Base-by-base conservation (phyloP, 1,140 invertebrate genomes). In the Holotrichia oblita region DNA sequence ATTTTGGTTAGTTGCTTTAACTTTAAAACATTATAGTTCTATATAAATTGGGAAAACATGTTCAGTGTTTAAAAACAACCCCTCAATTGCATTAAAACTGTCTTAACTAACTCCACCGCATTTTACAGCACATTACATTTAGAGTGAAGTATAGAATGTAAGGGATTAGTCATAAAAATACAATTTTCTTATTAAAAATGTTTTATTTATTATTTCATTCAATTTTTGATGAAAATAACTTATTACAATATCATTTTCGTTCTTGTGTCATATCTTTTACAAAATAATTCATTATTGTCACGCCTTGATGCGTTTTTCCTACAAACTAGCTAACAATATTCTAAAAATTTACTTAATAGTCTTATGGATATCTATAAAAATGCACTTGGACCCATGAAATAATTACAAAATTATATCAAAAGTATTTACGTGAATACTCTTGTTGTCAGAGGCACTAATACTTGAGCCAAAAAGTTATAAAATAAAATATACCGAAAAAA, bases 361-460 rank as follows among this genome's bases (percentile, higher is more conserved):
- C 24, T 69, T 69, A 69, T 22, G 61, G 22, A 69, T 69, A 69
- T 69, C 61, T 69, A 69, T 69, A 34, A 69, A 69, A 69, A 69
- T 69, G 61, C 61, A 69, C 61, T 69, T 69, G 61, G 61, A 69
- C 61, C 61, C 61, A 69, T 69, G 61, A 34, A 69, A 69, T 69
- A 0, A 22, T 69, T 69, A 64, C 10, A 27, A 34, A 69, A 9
- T n/a, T n/a, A n/a, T 69, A 69, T 69, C 22, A 6, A 69, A 55
- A 17, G 48, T 34, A 27, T 27, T 69, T 69, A 69, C 24, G 14
- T 27, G 24, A 69, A 69, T 34, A 69, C 27, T 69, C 22, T 69
- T 14, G 27, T 69, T 69, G 2, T 17, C 44, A 20, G 27, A 24
- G 48, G 42, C n/a, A 69, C 27, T 69, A 17, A 17, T 55, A 17